These are phyloP conservation scores for Lasioglossum figueresi DNA, from an alignment of 2,888 invertebrate species.

Conservation along the genomic window DNA sequence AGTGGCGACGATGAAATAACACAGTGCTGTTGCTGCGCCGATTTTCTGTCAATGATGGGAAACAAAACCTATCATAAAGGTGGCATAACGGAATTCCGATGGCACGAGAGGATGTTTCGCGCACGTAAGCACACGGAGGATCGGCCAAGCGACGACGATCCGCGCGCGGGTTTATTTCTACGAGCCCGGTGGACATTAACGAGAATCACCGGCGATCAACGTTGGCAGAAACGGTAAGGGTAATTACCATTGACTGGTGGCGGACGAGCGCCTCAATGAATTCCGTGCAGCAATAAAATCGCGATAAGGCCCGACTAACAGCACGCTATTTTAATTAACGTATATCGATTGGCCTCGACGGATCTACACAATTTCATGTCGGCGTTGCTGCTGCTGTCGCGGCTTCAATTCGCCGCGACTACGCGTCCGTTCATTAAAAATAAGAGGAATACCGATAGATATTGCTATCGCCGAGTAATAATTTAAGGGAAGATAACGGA, in stretches of 20 bases:
- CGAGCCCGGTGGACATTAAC: constrained; percentile 63
- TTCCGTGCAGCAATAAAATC: constrained; percentile 78
- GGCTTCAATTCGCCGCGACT: neutral
- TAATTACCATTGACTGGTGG: constrained; percentile 68
- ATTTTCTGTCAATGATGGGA: constrained; percentile 25
- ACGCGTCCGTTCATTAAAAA: neutral
- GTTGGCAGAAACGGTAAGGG: constrained; percentile 62
- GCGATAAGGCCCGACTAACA: constrained; percentile 79
- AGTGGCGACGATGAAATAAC: constrained; percentile 23
- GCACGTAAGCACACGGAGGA: neutral
- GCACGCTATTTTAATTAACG: constrained; percentile 82
- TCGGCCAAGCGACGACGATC: constrained; percentile 25
- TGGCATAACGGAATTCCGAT: constrained; percentile 63
- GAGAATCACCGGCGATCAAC: constrained; percentile 66
- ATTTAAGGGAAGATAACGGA: neutral
- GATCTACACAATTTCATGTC: constrained; percentile 34
- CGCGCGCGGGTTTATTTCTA: constrained; percentile 37
- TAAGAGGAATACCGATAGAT: neutral
- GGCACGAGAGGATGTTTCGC: constrained; percentile 14
- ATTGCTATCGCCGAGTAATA: constrained; percentile 2
- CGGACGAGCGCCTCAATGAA: constrained; percentile 77
- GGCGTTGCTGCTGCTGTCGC: neutral
- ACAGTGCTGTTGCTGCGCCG: constrained; percentile 27
- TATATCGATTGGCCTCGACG: constrained; percentile 65
- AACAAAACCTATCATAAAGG: constrained; percentile 52